phyloP scores from a whole-genome alignment of 2,797 vertebrate species.

The Spondyliosoma cantharus region DNA sequence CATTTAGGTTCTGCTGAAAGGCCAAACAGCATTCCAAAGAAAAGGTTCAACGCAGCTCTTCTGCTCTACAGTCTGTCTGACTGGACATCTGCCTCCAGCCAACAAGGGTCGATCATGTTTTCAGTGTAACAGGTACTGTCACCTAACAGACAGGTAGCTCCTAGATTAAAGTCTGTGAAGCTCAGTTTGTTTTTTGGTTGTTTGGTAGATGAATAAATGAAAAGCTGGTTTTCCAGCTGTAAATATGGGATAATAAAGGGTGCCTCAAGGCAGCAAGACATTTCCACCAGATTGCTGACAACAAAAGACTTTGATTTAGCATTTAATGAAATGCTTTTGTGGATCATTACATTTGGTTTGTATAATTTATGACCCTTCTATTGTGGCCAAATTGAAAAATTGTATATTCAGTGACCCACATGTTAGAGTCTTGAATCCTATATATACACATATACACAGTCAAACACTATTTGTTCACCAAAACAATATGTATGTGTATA shows the following conservation, averaged over 20 bases:
- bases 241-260: background rate
- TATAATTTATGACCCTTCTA: background rate
- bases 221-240: background rate
- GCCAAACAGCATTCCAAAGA: constrained; percentile 98
- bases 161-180: background rate
- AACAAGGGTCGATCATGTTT: constrained; percentile 89
- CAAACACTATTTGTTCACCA: background rate
- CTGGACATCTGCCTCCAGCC: constrained; percentile 89
- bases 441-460: background rate
- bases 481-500: background rate
- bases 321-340: background rate
- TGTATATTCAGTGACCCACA: background rate
- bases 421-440: background rate
- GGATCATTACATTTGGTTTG: background rate
- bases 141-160: background rate
- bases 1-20: constrained; percentile 88
- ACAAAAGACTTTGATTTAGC: background rate
- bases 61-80: constrained; percentile 98
- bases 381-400: background rate
- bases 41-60: constrained; percentile 99
- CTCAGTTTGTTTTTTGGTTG: background rate
- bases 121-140: constrained; percentile 91
- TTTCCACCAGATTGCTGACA: background rate
- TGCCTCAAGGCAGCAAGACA: background rate
- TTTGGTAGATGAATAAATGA: background rate